Conservation (phyloP, 1,140 invertebrate genomes). For the Scaptomyza graminum region DNA sequence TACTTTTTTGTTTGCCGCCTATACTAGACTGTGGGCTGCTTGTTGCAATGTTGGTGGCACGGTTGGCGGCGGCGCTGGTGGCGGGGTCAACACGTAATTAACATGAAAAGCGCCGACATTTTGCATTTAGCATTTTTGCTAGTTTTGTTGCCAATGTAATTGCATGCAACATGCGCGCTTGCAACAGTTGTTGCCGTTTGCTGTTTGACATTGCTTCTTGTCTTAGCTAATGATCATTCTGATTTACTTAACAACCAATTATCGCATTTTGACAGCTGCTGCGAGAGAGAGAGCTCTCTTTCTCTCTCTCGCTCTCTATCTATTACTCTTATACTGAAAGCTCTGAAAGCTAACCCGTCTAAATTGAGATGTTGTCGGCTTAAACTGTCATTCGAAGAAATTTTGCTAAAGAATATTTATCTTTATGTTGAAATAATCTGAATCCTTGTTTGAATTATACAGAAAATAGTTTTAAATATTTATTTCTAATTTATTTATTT, state of each 20-base stretch:
- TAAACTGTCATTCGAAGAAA: too few relatives aligned
- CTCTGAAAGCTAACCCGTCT: not conserved
- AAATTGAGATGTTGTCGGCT: too few relatives aligned
- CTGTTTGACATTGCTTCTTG: not conserved
- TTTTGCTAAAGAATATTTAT: too few relatives aligned
- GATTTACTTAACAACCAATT: conserved; percentile 6
- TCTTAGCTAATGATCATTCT: not conserved
- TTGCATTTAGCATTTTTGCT: conserved; percentile 33
- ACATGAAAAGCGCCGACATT: conserved; percentile 67
- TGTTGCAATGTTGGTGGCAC: not conserved
- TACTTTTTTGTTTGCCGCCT: not conserved
- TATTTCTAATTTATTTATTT: too few relatives aligned
- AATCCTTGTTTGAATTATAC: too few relatives aligned
- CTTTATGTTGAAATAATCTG: too few relatives aligned
- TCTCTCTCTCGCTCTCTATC: not conserved
- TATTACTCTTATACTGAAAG: conserved; percentile 20
- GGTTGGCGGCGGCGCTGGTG: not conserved
- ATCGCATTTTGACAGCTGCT: conserved; percentile 19
- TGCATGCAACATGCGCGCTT: conserved; percentile 49
- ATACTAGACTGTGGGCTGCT: not conserved
- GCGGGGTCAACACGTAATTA: conserved; percentile 49
- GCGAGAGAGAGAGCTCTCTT: not conserved
- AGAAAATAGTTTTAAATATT: too few relatives aligned
- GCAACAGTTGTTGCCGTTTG: conserved; percentile 8
- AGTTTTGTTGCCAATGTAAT: conserved; percentile 11